Evolutionary conservation across 2,797 vertebrate genomes (phyloP).

Genomic region (Cirrhinus mrigala): DNA sequence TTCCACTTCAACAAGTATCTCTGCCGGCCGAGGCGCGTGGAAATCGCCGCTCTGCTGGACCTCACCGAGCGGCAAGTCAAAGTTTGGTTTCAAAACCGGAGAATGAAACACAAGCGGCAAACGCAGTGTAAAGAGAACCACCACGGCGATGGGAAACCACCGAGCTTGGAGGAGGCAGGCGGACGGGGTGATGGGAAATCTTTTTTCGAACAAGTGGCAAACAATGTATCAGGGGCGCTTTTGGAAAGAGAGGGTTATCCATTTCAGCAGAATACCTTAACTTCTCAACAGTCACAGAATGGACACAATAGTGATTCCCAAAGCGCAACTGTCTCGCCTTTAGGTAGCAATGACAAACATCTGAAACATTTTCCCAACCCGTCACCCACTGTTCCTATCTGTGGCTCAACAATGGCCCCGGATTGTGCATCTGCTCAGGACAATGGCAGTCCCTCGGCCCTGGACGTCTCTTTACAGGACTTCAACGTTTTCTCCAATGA

Average conservation of each 20-base stretch:
- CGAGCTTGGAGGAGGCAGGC: constrained; percentile 84
- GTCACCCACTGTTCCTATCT: constrained; percentile 92
- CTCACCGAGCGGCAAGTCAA: constrained; percentile 97
- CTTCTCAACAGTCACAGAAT: constrained; percentile 86
- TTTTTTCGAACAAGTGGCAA: constrained; percentile 83
- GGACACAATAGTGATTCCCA: constrained; percentile 91
- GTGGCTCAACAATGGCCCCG: constrained; percentile 91
- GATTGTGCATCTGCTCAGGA: constrained; percentile 95
- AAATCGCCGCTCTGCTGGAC: constrained; percentile 93
- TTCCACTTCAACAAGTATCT: constrained; percentile 99
- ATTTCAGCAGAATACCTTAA: constrained; percentile 89
- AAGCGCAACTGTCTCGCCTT: constrained; percentile 89
- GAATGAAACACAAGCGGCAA: constrained; percentile 98
- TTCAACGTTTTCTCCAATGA: constrained; percentile 91
- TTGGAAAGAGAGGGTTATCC: constrained; percentile 89
- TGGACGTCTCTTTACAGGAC: constrained; percentile 91
- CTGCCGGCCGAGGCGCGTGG: constrained; percentile 92
- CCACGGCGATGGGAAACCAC: constrained; percentile 86
- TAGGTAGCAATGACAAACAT: constrained; percentile 99
- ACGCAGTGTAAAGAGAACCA: constrained; percentile 96
- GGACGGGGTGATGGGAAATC: constrained; percentile 85
- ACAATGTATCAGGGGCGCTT: constrained; percentile 83
- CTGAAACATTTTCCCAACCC: constrained; percentile 96
- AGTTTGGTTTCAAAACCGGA: constrained; percentile 97
- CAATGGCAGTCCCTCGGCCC: constrained; percentile 89